These are phyloP conservation scores for Drosophila mayaguana DNA, from an alignment of 2,888 invertebrate genomes.

Conservation along the genomic window DNA sequence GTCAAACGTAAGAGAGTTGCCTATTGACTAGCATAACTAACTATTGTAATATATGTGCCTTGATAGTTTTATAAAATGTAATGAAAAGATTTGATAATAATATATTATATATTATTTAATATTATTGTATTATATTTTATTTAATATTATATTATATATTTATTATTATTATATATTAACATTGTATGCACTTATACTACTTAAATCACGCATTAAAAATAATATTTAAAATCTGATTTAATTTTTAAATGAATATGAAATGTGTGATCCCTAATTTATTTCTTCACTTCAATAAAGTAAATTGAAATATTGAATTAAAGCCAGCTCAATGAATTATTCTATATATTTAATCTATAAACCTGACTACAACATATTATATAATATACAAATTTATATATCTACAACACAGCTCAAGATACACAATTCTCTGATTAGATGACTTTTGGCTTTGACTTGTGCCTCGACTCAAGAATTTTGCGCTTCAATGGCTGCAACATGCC, in stretches of 20 bases:
- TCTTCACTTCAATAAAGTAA: neutral
- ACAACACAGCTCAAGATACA: neutral
- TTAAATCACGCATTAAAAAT: no score
- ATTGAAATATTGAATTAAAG: neutral
- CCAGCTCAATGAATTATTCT: no score
- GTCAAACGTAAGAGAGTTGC: neutral
- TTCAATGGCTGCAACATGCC: slow-evolving; percentile 13
- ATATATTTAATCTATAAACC: no score
- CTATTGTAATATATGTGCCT: neutral
- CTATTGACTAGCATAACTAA: neutral
- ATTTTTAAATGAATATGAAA: no score
- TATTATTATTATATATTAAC: no score
- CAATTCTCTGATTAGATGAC: neutral
- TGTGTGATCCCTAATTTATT: no score
- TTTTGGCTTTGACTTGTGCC: neutral
- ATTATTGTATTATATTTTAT: no score
- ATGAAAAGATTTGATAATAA: neutral
- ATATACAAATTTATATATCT: neutral
- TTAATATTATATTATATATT: no score
- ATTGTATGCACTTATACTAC: no score
- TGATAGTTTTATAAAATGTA: neutral
- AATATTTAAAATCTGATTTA: no score
- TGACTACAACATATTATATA: no score
- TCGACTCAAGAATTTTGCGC: slow-evolving; percentile 8
- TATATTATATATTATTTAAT: no score